Evolutionary conservation across 2,113 vertebrate genomes (phyloP).

Genomic region (Riparia riparia): DNA sequence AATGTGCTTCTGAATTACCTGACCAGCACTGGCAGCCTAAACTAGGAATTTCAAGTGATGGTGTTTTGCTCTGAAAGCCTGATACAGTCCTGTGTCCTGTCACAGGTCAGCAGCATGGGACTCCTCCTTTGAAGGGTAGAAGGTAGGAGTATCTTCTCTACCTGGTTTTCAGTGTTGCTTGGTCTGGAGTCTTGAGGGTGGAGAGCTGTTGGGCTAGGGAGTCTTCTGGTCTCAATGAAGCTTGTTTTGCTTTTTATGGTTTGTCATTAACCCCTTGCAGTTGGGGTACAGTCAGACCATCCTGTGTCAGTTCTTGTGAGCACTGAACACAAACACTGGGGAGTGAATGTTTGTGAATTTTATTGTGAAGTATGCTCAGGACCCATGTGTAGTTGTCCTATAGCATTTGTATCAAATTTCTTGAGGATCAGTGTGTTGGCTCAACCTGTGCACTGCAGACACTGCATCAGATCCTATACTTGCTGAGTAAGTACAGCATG

Average conservation of each 20-base stretch:
- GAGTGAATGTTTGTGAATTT: background rate
- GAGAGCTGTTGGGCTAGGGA: background rate
- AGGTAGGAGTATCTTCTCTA: background rate
- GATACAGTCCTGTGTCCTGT: background rate
- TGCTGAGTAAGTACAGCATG: background rate
- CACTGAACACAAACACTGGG: too few relatives aligned
- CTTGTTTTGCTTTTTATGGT: background rate
- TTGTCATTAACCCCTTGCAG: background rate
- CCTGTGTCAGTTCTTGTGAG: background rate
- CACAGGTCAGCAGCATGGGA: background rate
- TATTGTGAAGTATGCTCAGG: background rate
- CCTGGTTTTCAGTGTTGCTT: background rate
- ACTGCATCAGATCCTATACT: fast-evolving
- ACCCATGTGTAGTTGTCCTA: background rate
- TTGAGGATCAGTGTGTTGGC: background rate
- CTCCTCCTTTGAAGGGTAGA: background rate
- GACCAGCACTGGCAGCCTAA: background rate
- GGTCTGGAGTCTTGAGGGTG: background rate
- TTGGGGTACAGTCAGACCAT: background rate
- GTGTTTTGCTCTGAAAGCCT: background rate
- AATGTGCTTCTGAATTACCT: background rate
- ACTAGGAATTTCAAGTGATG: background rate
- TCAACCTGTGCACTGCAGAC: background rate
- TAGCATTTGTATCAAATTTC: background rate
- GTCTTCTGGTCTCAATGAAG: background rate